Evolutionary conservation across 2,797 vertebrate genomes (phyloP), one percentile per base, ranked within the genome.

Genomic region (Phoebastria nigripes): DNA sequence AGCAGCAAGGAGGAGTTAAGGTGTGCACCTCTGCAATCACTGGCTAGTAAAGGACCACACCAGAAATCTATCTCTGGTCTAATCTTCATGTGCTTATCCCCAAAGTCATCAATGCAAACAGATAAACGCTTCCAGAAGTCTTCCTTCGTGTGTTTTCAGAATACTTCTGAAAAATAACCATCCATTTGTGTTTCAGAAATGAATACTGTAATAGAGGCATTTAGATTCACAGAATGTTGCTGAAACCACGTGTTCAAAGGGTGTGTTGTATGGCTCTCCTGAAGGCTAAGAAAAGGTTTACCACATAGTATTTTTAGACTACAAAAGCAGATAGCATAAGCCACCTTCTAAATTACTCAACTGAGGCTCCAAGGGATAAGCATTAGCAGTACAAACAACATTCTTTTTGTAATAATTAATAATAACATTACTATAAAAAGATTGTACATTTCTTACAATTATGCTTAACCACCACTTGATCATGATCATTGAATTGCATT

Each of bases 401-500:
- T 83, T 91, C 18, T 74, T 94, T 55, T 21, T 37, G 46, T 42
- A 46, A 49, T 82, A 81, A 56, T 80, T 73, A 69, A 80, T 85
- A 67, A 26, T 14, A 88, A 66, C 42, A 8, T 49, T 41, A 5
- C 70, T 25, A 35, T 35, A 47, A 73, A 71, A 74, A 71, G 31
- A 47, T 16, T 2, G 1, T 37, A 3, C 33, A 11, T 83, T 82
- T 62, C 52, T 49, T 62, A 28, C 8, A 20, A 39, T 47, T 41
- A 5, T 54, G 29, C 41, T 71, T 59, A 55, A 79, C 47, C 47
- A n/a, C 39, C 29, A 8, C 37, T 82, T 52, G 63, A 29, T 72
- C 31, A 0, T 6, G 22, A 51, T 74, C 0, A 0, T 11, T 41
- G 49, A 67, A 35, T 37, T 58, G 41, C 31, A 3, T 41, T 63